phyloP scores from a whole-genome alignment of 2,888 invertebrate genomes.

The Athalia rosae region DNA sequence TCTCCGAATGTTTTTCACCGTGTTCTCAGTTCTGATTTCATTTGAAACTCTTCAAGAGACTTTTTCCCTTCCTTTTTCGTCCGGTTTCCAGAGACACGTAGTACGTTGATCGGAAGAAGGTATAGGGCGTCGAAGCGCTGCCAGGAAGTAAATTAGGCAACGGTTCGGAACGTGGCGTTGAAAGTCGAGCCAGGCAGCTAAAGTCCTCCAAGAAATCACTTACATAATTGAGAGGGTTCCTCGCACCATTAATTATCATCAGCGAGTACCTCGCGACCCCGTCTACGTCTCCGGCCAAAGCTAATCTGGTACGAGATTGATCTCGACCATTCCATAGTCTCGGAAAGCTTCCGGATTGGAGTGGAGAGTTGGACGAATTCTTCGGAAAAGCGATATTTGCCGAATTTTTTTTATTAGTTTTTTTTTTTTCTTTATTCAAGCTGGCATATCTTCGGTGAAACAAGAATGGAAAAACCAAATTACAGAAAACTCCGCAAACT shows the following conservation, averaged over 20 bases:
- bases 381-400: neutral
- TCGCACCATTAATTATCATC: constrained; percentile 41
- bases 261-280: constrained; percentile 30
- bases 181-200: constrained; percentile 24
- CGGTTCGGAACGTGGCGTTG: constrained; percentile 6
- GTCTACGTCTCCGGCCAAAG: neutral
- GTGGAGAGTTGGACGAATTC: too few relatives aligned
- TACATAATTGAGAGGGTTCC: constrained; percentile 42
- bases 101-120: neutral
- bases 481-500: too few relatives aligned
- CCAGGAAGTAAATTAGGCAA: constrained; percentile 24
- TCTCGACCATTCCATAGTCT: neutral
- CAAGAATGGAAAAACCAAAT: too few relatives aligned
- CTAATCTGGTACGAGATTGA: constrained; percentile 9
- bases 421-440: too few relatives aligned
- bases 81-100: neutral
- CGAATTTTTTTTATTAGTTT: neutral
- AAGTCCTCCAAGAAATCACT: constrained; percentile 36
- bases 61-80: neutral
- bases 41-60: too few relatives aligned
- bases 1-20: too few relatives aligned
- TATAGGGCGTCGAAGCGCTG: neutral
- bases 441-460: too few relatives aligned
- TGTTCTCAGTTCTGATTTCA: too few relatives aligned
- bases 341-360: too few relatives aligned